Evolutionary conservation across 2,797 vertebrate species (phyloP), one percentile per base, ranked within the genome.

Genomic region (Chrysocyon brachyurus): DNA sequence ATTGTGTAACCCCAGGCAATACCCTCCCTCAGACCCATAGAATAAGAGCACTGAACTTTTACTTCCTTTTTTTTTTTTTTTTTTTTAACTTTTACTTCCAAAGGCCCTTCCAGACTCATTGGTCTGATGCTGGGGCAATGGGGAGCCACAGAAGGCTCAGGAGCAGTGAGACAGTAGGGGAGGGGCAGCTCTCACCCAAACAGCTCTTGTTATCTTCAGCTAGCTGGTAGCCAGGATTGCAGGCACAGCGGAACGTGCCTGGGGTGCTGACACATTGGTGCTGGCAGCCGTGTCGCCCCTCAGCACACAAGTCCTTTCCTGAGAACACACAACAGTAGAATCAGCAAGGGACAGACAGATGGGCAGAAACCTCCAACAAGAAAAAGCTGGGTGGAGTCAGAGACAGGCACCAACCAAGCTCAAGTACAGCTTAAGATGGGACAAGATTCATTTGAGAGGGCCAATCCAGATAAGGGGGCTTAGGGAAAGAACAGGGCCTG

Each of bases 261-360:
- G 99, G 99, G 14, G 98, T 98, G 64, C 99, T 99, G 97, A 99
- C 93, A 63, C 99, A 99, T 97, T 99, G 98, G 94, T 99, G 99
- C 97, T 99, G 99, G 96, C 99, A 99, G 97, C 99, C 99, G 0
- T 99, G 99, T 17, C 98, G 98, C 24, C 98, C 98, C 94, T 99
- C 99, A 97, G 99, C 5, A 70, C 99, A 99, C 97, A 99, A 98
- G 95, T 99, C 99, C 95, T 99, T 97, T 70, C 99, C 99, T 99
- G 92, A 59, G 98, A 95, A 98, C 72, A 98, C 79, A 98, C n/a
- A 98, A 78, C 12, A n/a, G 33, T 12, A 94, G 87, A 85, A 52
- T 97, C 49, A 96, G 33, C 59, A 36, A 63, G 22, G 14, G 56
- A 70, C 61, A 78, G 56, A 70, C 61, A 78, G 64, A 17, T 2